A percentile compares a stretch with the other conserved stretches of the same genome.
phyloP scores from a whole-genome alignment of 1,140 invertebrate genomes.

The Eurosta solidaginis region DNA sequence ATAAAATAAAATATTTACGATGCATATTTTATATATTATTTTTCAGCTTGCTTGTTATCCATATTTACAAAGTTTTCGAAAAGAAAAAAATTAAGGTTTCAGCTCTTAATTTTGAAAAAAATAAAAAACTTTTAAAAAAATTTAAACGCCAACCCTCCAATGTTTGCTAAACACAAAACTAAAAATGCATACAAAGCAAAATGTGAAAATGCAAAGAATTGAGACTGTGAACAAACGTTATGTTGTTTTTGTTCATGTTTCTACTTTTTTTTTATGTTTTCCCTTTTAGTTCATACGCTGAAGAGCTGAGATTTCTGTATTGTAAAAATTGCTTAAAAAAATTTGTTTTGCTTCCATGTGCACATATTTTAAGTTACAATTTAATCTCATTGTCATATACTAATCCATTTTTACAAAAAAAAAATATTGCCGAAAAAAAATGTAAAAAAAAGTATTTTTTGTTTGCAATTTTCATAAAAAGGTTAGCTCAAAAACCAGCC shows the following conservation, averaged over 20 bases:
- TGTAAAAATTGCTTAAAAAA: background rate
- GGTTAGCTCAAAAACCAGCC: background rate
- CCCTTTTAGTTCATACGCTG: background rate
- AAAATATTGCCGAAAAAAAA: background rate
- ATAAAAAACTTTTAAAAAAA: too few relatives aligned
- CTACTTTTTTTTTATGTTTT: background rate
- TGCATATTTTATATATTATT: background rate
- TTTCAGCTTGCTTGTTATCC: background rate
- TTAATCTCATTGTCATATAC: background rate
- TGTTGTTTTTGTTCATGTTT: background rate
- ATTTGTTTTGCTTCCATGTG: background rate
- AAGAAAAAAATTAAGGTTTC: background rate
- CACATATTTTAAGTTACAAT: background rate
- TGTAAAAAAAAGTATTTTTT: background rate
- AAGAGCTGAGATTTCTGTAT: background rate
- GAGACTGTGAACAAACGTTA: background rate
- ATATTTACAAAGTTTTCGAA: background rate
- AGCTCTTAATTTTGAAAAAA: background rate
- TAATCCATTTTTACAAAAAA: background rate
- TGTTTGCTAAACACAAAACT: background rate
- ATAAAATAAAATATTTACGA: background rate
- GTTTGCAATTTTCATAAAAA: conserved; percentile 19
- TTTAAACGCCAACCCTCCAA: background rate
- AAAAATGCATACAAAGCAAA: background rate
- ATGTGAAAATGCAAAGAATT: background rate